Base-by-base conservation (phyloP, 1,140 invertebrate genomes). In the Calliopsis andreniformis region DNA sequence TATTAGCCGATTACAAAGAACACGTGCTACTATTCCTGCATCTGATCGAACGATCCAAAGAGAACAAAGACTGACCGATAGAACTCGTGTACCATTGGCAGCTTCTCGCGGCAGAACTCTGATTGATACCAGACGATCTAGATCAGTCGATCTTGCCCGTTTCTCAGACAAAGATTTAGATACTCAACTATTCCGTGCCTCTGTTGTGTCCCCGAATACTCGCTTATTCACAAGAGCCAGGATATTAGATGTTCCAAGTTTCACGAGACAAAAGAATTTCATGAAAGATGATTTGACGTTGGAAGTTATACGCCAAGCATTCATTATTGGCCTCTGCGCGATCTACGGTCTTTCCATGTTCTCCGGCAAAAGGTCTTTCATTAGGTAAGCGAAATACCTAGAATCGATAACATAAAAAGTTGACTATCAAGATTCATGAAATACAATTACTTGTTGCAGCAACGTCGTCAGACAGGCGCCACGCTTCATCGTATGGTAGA, bases 321-420 rank as follows among this genome's bases (percentile, higher is more conserved):
- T 89, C 1, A 6, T 90, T 0, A 66, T 89, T 49, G 84, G 49
- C 7, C 83, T 91, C 56, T 91, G 87, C 45, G 67, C 82, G 5
- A 12, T 89, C 58, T 91, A 91, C 32, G 86, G 87, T 32, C 62
- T 82, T 39, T 89, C 88, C 18, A 59, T 91, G 53, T 85, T 86
- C 39, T 81, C 83, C 4, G 71, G 79, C 12, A 90, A 91, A 78
- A 73, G 73, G 30, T 72, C 76, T 35, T 63, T 62, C 30, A 30
- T 84, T 42, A 55, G 83, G 88, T 89, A 80, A 83, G 85, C 14
- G 16, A 45, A n/a, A 0, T 16, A 30, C 5, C 7, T 25, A 35
- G 16, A 45, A 5, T 0, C n/a, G 12, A 10, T 18, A 18, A 28
- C 43, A 16, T 2, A 10, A 25, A 6, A 16, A 64, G 18, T 30